phyloP scores from a whole-genome alignment of 1,140 invertebrate genomes.

The Elysia chlorotica region DNA sequence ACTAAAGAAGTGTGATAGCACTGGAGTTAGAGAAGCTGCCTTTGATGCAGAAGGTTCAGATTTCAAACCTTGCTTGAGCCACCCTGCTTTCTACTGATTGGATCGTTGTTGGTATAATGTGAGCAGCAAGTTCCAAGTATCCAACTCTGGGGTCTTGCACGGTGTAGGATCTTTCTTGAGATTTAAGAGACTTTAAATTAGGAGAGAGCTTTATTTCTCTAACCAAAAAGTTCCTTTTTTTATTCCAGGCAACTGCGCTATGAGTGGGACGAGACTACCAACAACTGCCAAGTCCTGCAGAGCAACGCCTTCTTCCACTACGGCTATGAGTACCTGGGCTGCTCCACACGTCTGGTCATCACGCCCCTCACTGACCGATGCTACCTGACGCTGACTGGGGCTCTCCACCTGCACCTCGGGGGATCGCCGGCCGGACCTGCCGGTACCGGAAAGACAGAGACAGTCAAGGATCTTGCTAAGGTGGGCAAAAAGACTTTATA shows the following conservation, averaged over 20 bases:
- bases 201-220: too few species aligned
- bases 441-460: slow-evolving; percentile 62
- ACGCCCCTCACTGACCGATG: slow-evolving; percentile 67
- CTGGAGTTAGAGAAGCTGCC: too few species aligned
- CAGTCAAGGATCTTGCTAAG: slow-evolving; percentile 82
- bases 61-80: too few species aligned
- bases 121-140: too few species aligned
- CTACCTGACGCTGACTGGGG: slow-evolving; percentile 67
- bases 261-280: slow-evolving; percentile 60
- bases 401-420: slow-evolving; percentile 79
- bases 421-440: slow-evolving; percentile 60
- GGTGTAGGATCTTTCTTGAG: too few species aligned
- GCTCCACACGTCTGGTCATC: slow-evolving; percentile 62
- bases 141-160: too few species aligned
- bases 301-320: slow-evolving; percentile 58
- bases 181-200: too few species aligned
- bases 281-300: slow-evolving; percentile 57
- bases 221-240: slow-evolving; percentile 2
- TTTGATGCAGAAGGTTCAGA: too few species aligned
- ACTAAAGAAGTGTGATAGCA: too few species aligned
- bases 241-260: slow-evolving; percentile 61
- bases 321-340: slow-evolving; percentile 63
- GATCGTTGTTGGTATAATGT: too few species aligned
- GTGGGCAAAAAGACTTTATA: too few species aligned
- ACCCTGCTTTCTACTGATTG: too few species aligned